Evolutionary conservation across 2,888 invertebrate species (phyloP), one percentile per base, ranked within the genome.

Genomic region (Ephialtes manifestator): DNA sequence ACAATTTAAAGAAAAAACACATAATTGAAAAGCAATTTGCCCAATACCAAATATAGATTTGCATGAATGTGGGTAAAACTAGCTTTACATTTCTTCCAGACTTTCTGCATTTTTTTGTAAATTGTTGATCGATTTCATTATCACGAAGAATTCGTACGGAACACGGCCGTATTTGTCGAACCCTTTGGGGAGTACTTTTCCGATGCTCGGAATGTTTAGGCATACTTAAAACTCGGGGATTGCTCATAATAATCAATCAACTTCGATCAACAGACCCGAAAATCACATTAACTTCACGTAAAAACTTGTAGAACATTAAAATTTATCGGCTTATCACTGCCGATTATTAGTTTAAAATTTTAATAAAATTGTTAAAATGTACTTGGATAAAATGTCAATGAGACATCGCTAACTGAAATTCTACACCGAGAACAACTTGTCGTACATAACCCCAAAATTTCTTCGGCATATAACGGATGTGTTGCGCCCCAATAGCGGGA

Each of bases 141-240:
- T 93, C 92, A 71, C 92, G 88, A 55, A 91, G 86, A 55, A 93
- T 86, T 15, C 92, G 91, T 67, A 93, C 92, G 24, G 92, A 92
- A 87, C 93, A 92, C 28, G 92, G 88, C 43, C 92, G 90, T 53
- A 92, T 88, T 81, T 87, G 84, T 76, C 68, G 83, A 79, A 85
- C 84, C 84, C 83, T 82, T 84, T 81, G 81, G 20, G 70, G 63
- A 10, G 70, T 53, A 20, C 53, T 53, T 65, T 85, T 85, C 20
- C 84, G 78, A 81, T 82, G 60, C 31, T 79, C 85, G 39, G 85
- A 20, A 20, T 71, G 60, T 79, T 24, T 71, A n/a, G 75, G 65
- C 65, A 65, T 43, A 55, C 65, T 71, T 11, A 78, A 63, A 48
- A 77, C 51, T 46, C 70, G 70, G 31, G 79, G 74, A 65, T 75